These are phyloP conservation scores for Drosophila antonietae DNA, from an alignment of 2,888 invertebrate species.

Conservation along the genomic window DNA sequence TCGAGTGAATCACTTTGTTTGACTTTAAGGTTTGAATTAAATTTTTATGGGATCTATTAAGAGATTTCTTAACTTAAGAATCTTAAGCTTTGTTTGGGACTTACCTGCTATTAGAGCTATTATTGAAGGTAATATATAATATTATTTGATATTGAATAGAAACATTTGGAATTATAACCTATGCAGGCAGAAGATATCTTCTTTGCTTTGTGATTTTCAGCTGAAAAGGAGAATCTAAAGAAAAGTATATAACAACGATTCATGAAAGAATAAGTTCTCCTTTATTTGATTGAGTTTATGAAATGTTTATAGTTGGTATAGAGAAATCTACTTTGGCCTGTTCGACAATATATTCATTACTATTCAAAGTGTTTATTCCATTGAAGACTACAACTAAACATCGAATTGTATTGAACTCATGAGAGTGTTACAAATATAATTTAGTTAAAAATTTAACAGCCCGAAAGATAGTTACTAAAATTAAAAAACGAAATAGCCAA, in stretches of 20 bases:
- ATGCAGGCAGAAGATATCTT: background rate
- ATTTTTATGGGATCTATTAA: constrained; percentile 5
- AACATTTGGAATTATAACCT: background rate
- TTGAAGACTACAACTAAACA: background rate
- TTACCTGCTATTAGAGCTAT: background rate
- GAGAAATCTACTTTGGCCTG: too few species aligned
- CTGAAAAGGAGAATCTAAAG: too few species aligned
- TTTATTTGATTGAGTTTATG: too few species aligned
- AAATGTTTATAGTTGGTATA: too few species aligned
- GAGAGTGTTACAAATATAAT: background rate
- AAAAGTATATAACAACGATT: too few species aligned
- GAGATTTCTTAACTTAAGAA: background rate
- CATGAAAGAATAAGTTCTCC: too few species aligned
- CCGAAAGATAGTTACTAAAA: background rate
- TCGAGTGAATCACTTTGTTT: constrained; percentile 43
- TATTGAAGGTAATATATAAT: background rate
- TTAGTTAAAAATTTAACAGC: constrained; percentile 1
- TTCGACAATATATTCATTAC: background rate
- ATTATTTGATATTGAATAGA: background rate
- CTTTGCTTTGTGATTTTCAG: too few species aligned
- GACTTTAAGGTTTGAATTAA: background rate
- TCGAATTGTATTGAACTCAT: background rate
- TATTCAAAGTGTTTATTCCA: background rate
- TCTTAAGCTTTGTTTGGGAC: constrained; percentile 13
- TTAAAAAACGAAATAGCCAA: constrained; percentile 1